Evolutionary conservation across 37 sponge, comb jelly and placozoan genomes (phyloP).

Genomic region (Ephydatia muelleri): DNA sequence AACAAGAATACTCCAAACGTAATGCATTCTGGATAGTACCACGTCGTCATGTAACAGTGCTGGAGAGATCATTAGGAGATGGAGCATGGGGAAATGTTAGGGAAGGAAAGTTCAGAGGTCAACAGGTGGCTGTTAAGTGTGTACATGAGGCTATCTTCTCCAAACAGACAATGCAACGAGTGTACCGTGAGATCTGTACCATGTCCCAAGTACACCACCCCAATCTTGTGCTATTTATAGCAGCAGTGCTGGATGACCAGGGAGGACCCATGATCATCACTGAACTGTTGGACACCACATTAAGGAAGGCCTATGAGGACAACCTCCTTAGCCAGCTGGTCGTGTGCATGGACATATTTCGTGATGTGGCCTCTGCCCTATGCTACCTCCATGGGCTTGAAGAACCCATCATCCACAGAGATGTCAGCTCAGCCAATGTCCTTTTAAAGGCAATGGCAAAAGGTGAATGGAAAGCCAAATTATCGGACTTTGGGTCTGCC

Average conservation of each 20-base stretch:
- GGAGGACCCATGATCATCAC: constrained; percentile 49
- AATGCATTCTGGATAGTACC: constrained; percentile 27
- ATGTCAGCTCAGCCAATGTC: constrained; percentile 79
- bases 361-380: constrained; percentile 72
- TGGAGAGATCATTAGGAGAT: constrained; percentile 8
- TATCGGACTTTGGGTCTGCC: constrained; percentile 84
- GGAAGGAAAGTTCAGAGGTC: constrained; percentile 14
- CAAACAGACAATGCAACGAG: background rate
- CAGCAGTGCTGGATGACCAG: constrained; percentile 36
- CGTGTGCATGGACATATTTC: constrained; percentile 8
- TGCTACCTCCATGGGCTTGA: constrained; percentile 67
- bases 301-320: constrained; percentile 35
- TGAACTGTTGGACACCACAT: constrained; percentile 61
- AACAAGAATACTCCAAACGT: background rate
- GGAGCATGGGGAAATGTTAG: constrained; percentile 38
- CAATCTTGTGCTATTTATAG: constrained; percentile 65
- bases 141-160: background rate
- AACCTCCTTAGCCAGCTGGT: background rate
- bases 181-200: too few species aligned
- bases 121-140: constrained; percentile 36
- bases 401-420: constrained; percentile 77
- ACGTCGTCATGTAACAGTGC: background rate
- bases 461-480: constrained; percentile 65
- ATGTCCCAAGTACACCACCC: too few species aligned
- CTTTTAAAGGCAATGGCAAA: constrained; percentile 33